These are phyloP conservation scores for Phrixothrix hirtus DNA, from an alignment of 2,888 invertebrate species.

Conservation along the genomic window DNA sequence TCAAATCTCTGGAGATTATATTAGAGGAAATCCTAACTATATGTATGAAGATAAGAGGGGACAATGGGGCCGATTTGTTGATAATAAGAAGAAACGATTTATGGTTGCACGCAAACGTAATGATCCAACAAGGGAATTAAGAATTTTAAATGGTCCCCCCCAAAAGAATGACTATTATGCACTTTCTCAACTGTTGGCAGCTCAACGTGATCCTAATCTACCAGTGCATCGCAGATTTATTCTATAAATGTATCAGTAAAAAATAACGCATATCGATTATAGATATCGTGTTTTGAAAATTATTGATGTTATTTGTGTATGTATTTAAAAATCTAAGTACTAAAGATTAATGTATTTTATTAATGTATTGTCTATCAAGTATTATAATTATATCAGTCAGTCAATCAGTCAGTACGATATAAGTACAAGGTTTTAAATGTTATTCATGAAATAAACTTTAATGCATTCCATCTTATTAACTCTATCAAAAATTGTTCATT, in stretches of 20 bases:
- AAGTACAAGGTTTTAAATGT: slow-evolving; percentile 25
- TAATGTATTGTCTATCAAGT: slow-evolving; percentile 23
- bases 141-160: slow-evolving; percentile 47
- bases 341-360: slow-evolving; percentile 39
- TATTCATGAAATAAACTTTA: slow-evolving; percentile 25
- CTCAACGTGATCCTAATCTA: slow-evolving; percentile 59
- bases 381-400: slow-evolving; percentile 11
- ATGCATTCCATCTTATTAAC: slow-evolving; percentile 24
- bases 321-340: slow-evolving; percentile 18
- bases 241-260: slow-evolving; percentile 55
- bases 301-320: slow-evolving; percentile 28
- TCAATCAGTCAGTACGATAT: slow-evolving; percentile 52
- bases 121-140: slow-evolving; percentile 53
- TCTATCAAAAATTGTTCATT: slow-evolving; percentile 1
- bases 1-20: slow-evolving; percentile 55
- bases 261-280: slow-evolving; percentile 20
- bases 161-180: slow-evolving; percentile 63
- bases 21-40: slow-evolving; percentile 44
- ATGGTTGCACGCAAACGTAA: slow-evolving; percentile 64
- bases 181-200: slow-evolving; percentile 62
- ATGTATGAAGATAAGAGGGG: slow-evolving; percentile 43
- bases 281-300: slow-evolving; percentile 14
- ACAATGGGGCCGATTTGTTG: slow-evolving; percentile 41
- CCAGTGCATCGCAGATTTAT: slow-evolving; percentile 66
- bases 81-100: slow-evolving; percentile 59